Evolutionary conservation across 2,888 invertebrate species (phyloP).

Genomic region (Ornithoptera alexandrae): DNA sequence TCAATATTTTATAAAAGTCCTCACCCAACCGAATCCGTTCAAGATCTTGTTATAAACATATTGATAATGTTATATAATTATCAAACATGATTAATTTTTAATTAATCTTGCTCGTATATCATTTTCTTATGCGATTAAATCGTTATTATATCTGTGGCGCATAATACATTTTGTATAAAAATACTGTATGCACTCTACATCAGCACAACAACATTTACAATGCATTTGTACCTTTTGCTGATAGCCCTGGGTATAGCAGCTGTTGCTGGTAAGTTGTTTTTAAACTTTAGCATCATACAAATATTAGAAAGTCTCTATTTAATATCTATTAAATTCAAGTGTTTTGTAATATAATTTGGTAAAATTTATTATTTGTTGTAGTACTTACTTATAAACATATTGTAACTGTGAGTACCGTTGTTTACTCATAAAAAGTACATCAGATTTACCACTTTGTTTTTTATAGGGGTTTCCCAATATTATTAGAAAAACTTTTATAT

Average conservation of each 20-base stretch:
- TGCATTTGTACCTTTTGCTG: neutral
- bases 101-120: neutral
- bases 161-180: neutral
- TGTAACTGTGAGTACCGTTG: no score
- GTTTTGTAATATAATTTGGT: neutral
- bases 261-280: slow-evolving; percentile 25
- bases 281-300: neutral
- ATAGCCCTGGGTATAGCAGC: slow-evolving; percentile 34
- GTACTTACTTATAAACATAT: no score
- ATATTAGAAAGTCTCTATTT: neutral
- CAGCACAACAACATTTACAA: neutral
- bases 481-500: no score
- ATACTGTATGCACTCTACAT: neutral
- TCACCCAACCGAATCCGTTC: no score
- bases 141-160: neutral
- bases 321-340: neutral
- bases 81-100: neutral
- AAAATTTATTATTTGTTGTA: no score
- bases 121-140: neutral
- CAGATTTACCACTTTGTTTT: no score
- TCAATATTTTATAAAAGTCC: no score
- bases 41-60: neutral
- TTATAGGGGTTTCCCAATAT: no score
- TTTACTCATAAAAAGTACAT: no score
- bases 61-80: neutral